Percentiles rank a stretch among this genome's conserved stretches.
phyloP scores from a whole-genome alignment of 2,113 vertebrate species.

The Prunella himalayana region DNA sequence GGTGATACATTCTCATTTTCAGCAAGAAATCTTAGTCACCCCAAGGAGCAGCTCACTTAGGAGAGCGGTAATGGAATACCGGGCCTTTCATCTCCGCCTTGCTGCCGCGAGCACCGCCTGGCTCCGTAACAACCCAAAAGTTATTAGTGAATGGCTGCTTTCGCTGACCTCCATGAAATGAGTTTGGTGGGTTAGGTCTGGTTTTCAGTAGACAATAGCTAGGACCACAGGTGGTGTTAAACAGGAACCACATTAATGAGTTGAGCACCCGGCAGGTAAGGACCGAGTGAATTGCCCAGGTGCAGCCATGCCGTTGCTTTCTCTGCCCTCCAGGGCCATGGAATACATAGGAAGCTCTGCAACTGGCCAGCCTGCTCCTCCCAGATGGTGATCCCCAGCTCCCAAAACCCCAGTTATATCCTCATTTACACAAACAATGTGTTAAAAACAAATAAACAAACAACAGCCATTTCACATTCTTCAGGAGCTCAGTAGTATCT shows the following conservation, averaged over 20 bases:
- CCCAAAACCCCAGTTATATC: background rate
- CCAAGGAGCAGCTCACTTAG: background rate
- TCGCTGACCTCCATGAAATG: background rate
- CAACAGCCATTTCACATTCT: background rate
- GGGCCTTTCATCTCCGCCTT: background rate
- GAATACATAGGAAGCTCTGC: background rate
- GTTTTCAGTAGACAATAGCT: background rate
- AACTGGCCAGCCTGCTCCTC: background rate
- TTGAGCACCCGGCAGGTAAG: rapidly evolving
- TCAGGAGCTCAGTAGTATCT: background rate
- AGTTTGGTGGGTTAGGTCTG: background rate
- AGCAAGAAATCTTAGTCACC: slow-evolving; percentile 27
- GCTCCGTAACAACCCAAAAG: background rate
- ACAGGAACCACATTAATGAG: background rate
- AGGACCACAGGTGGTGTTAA: background rate
- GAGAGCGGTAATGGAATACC: background rate
- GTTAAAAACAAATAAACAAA: background rate
- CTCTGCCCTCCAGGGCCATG: background rate
- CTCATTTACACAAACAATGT: background rate
- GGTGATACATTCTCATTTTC: slow-evolving; percentile 40
- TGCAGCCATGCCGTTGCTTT: rapidly evolving
- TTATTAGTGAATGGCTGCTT: background rate
- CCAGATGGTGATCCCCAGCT: rapidly evolving
- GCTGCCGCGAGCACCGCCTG: rapidly evolving
- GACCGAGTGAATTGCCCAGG: rapidly evolving